A percentile compares a stretch with the other conserved stretches of the same genome.
Conservation (phyloP, 2,113 vertebrate genomes). For the Dromaius novaehollandiae region DNA sequence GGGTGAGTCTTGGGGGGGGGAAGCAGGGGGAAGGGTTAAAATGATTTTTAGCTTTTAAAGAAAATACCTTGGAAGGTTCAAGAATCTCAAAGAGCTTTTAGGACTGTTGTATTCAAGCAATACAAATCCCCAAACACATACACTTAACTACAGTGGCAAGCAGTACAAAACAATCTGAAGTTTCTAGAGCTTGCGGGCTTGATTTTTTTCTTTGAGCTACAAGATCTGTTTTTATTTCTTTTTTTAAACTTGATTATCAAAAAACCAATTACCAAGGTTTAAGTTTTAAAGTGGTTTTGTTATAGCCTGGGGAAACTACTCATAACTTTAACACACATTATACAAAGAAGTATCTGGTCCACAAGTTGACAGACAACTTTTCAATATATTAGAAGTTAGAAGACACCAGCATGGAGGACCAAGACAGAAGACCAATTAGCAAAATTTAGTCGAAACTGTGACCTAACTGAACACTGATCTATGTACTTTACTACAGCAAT, state of each 20-base stretch:
- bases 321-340: not conserved
- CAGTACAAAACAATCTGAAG: not conserved
- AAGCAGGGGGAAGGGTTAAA: no score
- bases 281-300: not conserved
- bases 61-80: not conserved
- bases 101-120: not conserved
- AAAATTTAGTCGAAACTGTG: not conserved
- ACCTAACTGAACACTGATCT: not conserved
- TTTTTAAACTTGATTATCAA: not conserved
- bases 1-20: not conserved
- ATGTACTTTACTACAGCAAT: not conserved
- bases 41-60: not conserved
- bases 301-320: not conserved
- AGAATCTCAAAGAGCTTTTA: not conserved
- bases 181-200: not conserved
- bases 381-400: not conserved
- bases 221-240: not conserved
- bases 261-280: not conserved
- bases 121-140: not conserved
- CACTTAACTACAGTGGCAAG: accelerated
- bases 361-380: not conserved
- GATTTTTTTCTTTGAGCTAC: not conserved
- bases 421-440: not conserved
- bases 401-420: not conserved
- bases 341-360: not conserved